Base-by-base conservation (phyloP, 2,113 vertebrate genomes). In the Pygathrix nemaeus region DNA sequence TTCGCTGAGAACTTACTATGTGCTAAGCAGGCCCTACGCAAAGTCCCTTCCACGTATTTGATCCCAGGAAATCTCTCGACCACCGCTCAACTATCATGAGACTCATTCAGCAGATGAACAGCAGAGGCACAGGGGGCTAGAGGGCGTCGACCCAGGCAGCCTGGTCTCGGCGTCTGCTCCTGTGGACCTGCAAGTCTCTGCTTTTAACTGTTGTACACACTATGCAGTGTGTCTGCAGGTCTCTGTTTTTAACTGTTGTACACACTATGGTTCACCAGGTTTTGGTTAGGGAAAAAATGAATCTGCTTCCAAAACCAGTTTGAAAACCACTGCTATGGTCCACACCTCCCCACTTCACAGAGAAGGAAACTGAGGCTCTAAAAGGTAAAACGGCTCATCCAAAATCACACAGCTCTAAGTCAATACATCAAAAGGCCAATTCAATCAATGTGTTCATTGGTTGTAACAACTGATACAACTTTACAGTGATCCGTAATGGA, bases 1-100 rank as follows among this genome's bases (percentile, higher is more conserved):
- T 17, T 25, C 2, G 0, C 50, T 10, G 79, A 66, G 75, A 5
- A 6, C 8, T 0, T 32, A 52, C 52, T 4, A 23, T 35, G n/a
- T 14, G n/a, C 45, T 32, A 64, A 64, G 61, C 2, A 4, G 23
- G 66, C 43, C 13, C 4, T 25, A 0, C 6, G 16, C 40, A 21
- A 0, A 70, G 80, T 21, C 43, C 59, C 4, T 0, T 27, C 6
- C 25, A 17, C 0, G 35, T 3, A 5, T 45, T 16, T 27, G 21
- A 61, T 18, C 21, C 57, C 59, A 73, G 76, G 9, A 82, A 30
- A 61, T 8, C 43, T 45, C 73, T 13, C 14, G 5, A 40, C 17
- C 38, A 66, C 38, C 13, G 5, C 45, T 12, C 79, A 35, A 7
- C 20, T 4, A 7, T 8, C 52, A 8, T 40, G 21, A 35, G 78